Conservation (phyloP, 2,797 vertebrate genomes). For the Mycteria americana region DNA sequence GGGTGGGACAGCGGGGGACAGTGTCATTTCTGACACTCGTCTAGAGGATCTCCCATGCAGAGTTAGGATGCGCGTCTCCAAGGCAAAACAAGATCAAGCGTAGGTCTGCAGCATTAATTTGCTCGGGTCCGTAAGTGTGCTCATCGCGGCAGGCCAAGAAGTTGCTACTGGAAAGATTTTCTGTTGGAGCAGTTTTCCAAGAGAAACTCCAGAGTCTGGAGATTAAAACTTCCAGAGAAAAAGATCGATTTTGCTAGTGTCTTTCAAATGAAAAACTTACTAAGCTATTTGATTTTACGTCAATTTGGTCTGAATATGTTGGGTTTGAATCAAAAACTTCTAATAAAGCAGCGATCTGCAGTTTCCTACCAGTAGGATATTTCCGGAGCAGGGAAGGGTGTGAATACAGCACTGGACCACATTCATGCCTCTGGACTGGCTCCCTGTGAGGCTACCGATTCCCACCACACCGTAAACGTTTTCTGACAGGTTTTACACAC, state of each 20-base stretch:
- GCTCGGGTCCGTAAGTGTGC: background rate
- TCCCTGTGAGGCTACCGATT: background rate
- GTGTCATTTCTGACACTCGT: background rate
- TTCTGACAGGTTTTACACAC: background rate
- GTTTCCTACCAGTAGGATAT: constrained; percentile 5
- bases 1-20: no score
- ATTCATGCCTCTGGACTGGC: background rate
- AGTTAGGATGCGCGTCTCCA: background rate
- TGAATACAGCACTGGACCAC: background rate
- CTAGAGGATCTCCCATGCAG: background rate
- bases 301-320: background rate
- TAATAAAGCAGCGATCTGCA: constrained; percentile 14
- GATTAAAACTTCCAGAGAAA: background rate
- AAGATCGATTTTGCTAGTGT: background rate
- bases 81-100: background rate
- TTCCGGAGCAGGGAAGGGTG: constrained; percentile 38
- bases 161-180: background rate
- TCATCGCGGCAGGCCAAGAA: background rate
- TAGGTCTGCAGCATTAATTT: background rate
- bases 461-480: background rate
- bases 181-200: background rate
- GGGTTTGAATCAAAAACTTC: background rate
- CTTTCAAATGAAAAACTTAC: background rate
- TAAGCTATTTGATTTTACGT: background rate
- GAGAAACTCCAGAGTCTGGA: background rate